Percentiles rank a stretch among this genome's conserved stretches.
Evolutionary conservation across 2,797 vertebrate species (phyloP).

Genomic region (Argya squamiceps): DNA sequence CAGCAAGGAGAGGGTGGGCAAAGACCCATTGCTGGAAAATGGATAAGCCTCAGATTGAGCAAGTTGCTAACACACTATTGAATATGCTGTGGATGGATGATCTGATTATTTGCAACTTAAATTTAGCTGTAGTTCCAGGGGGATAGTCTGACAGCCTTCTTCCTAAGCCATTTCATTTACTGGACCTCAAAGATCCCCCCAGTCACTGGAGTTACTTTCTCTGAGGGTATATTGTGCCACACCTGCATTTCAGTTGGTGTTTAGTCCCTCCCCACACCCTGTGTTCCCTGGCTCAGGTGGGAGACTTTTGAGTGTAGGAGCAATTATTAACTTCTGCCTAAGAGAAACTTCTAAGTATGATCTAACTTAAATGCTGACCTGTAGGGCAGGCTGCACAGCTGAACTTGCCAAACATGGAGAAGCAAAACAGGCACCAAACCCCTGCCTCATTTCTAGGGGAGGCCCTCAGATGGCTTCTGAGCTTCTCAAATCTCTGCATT

Average conservation of each 20-base stretch:
- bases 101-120: background rate
- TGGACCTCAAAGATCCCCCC: background rate
- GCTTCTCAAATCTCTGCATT: background rate
- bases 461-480: background rate
- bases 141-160: background rate
- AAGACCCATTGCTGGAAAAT: background rate
- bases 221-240: background rate
- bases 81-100: rapidly evolving
- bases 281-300: background rate
- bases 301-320: background rate
- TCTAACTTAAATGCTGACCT: background rate
- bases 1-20: background rate
- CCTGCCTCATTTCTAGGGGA: background rate
- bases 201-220: background rate
- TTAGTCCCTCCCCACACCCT: background rate
- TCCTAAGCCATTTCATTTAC: background rate
- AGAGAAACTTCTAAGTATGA: background rate
- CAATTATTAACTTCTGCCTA: background rate
- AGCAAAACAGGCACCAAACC: background rate
- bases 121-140: background rate
- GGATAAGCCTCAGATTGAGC: background rate
- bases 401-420: background rate
- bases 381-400: background rate
- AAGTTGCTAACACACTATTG: background rate
- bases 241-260: background rate